Evolutionary conservation across 2,888 invertebrate species (phyloP), one percentile per base, ranked within the genome.

Genomic region (Ormyrus pomaceus): DNA sequence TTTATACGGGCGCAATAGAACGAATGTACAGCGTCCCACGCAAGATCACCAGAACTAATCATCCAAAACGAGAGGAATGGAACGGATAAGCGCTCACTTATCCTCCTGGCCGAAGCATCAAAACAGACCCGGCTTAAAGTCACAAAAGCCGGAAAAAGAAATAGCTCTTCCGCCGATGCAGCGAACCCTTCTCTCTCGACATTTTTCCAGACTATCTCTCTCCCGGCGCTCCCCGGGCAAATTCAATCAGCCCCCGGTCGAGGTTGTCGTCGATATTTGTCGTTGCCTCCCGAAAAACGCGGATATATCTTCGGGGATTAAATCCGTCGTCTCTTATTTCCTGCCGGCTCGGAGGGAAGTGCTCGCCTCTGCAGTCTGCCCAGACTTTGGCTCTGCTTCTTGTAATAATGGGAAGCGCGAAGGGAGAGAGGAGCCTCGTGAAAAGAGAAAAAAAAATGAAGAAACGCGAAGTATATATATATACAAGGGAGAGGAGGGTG

Each of bases 281-380:
- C 69, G 50, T 66, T 5, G 7, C 53, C 10, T 1, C 56, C 34
- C 34, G 58, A 59, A 75, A 66, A 66, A 74, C 46, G 62, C 55
- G 62, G 69, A 79, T 79, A 61, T 53, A 62, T 79, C 73, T 79
- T 62, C 45, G 62, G 51, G 73, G 68, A 73, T 79, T 79, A 73
- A 62, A 73, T 68, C n/a, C 64, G 58, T 68, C 61, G 13, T 34
- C 34, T 58, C 64, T 74, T 74, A 58, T 74, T 34, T 69, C 51
- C 51, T n/a, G 10, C 48, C 48, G 65, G 2, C 6, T 11, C 64
- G 34, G 34, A 1, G 13, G n/a, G 59, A 78, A 72, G 19, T 68
- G 78, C 66, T 72, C 65, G 46, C 65, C 34, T 72, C 77, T 58
- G 53, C 71, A 72, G 53, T 76, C 48, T 53, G 45, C 53, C n/a